Percentiles rank a stretch among this genome's conserved stretches.
These are phyloP conservation scores for Lacanobia oleracea DNA, from an alignment of 2,888 invertebrate genomes.

Conservation along the genomic window DNA sequence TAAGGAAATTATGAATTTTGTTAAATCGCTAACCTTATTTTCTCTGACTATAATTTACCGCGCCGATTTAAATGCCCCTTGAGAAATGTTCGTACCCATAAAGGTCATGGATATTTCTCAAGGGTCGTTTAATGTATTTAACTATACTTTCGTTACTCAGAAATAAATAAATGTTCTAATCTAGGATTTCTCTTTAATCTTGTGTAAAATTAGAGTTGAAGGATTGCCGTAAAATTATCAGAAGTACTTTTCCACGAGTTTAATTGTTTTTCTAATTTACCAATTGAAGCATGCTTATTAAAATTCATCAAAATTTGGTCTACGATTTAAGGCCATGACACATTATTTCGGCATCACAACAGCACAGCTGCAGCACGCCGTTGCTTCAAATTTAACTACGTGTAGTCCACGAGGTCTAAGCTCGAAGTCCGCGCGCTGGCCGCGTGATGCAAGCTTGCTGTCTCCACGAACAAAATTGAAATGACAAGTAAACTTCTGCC, in stretches of 20 bases:
- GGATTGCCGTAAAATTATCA: background rate
- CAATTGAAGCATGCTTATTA: too few relatives aligned
- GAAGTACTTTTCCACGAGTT: background rate
- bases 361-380: too few relatives aligned
- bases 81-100: constrained; percentile 5
- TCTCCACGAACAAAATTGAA: too few relatives aligned
- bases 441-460: too few relatives aligned
- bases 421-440: too few relatives aligned
- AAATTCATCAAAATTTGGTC: background rate
- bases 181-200: background rate
- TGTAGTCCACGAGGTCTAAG: too few relatives aligned
- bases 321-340: background rate
- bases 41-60: background rate
- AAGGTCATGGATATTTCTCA: constrained; percentile 15
- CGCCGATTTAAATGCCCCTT: background rate
- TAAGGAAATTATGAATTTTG: background rate
- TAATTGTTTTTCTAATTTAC: background rate
- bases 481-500: too few relatives aligned
- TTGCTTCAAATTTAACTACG: too few relatives aligned
- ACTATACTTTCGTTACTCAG: background rate
- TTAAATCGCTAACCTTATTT: background rate
- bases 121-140: constrained; percentile 11
- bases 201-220: background rate
- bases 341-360: too few relatives aligned
- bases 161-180: background rate